phyloP scores from a whole-genome alignment of 2,888 invertebrate genomes.

The Biston stratarius region DNA sequence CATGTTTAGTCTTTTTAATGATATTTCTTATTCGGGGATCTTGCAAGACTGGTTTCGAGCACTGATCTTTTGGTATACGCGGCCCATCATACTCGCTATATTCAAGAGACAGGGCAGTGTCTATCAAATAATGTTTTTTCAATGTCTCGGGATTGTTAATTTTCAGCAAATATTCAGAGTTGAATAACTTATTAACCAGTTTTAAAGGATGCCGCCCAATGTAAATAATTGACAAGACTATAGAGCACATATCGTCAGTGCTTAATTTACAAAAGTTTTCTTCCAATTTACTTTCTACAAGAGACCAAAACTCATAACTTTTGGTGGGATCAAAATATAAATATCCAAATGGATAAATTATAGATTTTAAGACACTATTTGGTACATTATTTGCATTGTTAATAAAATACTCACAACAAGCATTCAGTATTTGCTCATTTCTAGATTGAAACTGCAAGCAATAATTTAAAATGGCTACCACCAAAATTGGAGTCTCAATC shows the following conservation, averaged over 20 bases:
- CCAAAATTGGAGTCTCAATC: slow-evolving; percentile 83
- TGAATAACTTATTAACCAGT: slow-evolving; percentile 87
- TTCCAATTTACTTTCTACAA: slow-evolving; percentile 82
- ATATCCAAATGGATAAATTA: slow-evolving; percentile 87
- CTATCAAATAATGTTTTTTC: slow-evolving; percentile 87
- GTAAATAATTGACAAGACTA: slow-evolving; percentile 88
- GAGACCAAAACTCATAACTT: slow-evolving; percentile 84
- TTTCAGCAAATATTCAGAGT: slow-evolving; percentile 87
- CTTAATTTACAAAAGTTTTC: slow-evolving; percentile 86
- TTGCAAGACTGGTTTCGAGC: slow-evolving; percentile 79
- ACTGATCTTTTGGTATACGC: slow-evolving; percentile 83
- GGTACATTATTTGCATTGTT: slow-evolving; percentile 77
- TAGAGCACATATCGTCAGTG: slow-evolving; percentile 85
- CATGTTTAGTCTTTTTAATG: slow-evolving; percentile 74
- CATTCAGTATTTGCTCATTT: slow-evolving; percentile 85
- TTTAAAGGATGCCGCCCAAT: slow-evolving; percentile 87
- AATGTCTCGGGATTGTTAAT: slow-evolving; percentile 75
- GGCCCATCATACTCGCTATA: slow-evolving; percentile 86
- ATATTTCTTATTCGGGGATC: slow-evolving; percentile 85
- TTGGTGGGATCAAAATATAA: slow-evolving; percentile 85
- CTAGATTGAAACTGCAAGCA: slow-evolving; percentile 86
- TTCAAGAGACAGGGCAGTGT: slow-evolving; percentile 88
- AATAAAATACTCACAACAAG: slow-evolving; percentile 86
- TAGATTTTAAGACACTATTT: slow-evolving; percentile 82
- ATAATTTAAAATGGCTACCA: slow-evolving; percentile 87